Conservation (phyloP, 2,113 vertebrate species). For the Silurus asotus region DNA sequence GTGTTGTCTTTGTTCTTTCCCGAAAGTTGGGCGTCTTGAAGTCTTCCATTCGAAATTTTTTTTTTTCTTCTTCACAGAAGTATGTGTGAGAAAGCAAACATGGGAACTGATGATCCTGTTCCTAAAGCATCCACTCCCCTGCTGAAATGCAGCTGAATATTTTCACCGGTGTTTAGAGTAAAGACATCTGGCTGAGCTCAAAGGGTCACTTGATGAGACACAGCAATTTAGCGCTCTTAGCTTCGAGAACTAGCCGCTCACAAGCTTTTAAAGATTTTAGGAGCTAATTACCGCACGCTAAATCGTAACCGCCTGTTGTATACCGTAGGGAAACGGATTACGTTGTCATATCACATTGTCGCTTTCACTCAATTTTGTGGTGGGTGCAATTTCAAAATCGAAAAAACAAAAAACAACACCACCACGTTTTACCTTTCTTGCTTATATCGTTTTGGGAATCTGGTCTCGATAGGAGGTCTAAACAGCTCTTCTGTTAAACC, state of each 20-base stretch:
- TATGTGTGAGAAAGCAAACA: conserved; percentile 12
- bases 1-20: neutral
- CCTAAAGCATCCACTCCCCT: conserved; percentile 23
- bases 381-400: neutral
- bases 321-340: neutral
- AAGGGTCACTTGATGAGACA: conserved; percentile 40
- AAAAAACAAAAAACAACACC: neutral
- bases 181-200: conserved; percentile 36
- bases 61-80: conserved; percentile 37
- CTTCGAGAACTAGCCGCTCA: conserved; percentile 5
- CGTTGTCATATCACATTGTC: neutral
- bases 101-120: conserved; percentile 18
- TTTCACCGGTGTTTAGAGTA: conserved; percentile 20
- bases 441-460: neutral
- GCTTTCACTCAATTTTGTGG: neutral
- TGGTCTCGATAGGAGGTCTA: conserved; percentile 11
- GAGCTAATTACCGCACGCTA: neutral
- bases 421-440: neutral
- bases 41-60: conserved; percentile 38
- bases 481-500: conserved; percentile 33
- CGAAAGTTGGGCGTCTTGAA: conserved; percentile 45
- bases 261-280: neutral
- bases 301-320: neutral
- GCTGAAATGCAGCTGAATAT: neutral
- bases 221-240: conserved; percentile 14